A percentile compares a stretch with the other conserved stretches of the same genome.
These are phyloP conservation scores for Ceraclea dissimilis DNA, from an alignment of 2,888 invertebrate genomes.

Conservation along the genomic window DNA sequence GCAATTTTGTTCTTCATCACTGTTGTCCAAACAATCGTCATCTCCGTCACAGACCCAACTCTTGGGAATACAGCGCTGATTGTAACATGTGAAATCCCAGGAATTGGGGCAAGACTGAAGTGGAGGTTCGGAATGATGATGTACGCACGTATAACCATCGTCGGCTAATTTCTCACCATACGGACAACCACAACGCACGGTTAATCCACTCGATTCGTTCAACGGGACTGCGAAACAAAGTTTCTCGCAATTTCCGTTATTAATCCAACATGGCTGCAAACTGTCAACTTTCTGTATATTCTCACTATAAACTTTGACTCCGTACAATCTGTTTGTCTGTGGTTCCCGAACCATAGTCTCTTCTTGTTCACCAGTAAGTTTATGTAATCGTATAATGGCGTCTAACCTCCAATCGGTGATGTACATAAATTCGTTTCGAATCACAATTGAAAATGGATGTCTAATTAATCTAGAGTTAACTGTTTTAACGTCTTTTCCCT, in stretches of 20 bases:
- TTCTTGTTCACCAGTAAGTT: constrained; percentile 81
- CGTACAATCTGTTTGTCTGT: constrained; percentile 83
- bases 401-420: constrained; percentile 96
- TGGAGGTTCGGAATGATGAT: constrained; percentile 79
- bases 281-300: constrained; percentile 62
- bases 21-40: constrained; percentile 91
- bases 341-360: constrained; percentile 81
- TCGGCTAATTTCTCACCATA: constrained; percentile 77
- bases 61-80: constrained; percentile 85
- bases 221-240: constrained; percentile 87
- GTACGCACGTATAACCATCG: constrained; percentile 63
- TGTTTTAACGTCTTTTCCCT: constrained; percentile 85
- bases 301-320: constrained; percentile 81
- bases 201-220: constrained; percentile 49
- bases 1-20: constrained; percentile 92
- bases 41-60: constrained; percentile 96
- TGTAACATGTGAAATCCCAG: constrained; percentile 91
- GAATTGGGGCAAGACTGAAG: constrained; percentile 82
- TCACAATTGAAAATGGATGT: constrained; percentile 89
- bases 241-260: constrained; percentile 89
- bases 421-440: constrained; percentile 86
- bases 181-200: constrained; percentile 81
- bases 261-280: constrained; percentile 73
- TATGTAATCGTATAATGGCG: constrained; percentile 85
- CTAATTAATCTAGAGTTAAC: constrained; percentile 78